Conservation (phyloP, 2,113 vertebrate species). For the Rhabdornis inornatus region DNA sequence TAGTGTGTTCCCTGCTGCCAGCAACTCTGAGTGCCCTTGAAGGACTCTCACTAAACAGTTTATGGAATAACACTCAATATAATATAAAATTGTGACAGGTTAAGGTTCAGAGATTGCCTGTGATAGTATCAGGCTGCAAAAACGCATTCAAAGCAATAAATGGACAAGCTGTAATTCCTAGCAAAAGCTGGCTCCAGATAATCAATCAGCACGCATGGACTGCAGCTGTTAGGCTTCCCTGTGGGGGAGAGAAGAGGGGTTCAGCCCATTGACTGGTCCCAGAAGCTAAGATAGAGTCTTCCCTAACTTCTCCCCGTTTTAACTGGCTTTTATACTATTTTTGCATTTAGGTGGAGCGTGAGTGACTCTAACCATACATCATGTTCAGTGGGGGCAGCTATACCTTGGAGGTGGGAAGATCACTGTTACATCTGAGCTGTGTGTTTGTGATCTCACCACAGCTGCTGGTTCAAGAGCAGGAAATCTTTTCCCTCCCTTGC, state of each 20-base stretch:
- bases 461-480: not conserved
- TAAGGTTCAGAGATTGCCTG: not conserved
- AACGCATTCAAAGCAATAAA: not conserved
- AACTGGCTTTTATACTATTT: not conserved
- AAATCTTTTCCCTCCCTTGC: not conserved
- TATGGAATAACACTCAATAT: not conserved
- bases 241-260: not conserved
- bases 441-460: not conserved
- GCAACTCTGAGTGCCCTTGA: not conserved
- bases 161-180: not conserved
- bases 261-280: too few relatives aligned
- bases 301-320: not conserved
- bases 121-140: not conserved
- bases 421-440: too few relatives aligned
- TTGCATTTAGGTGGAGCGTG: not conserved
- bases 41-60: not conserved
- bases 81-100: not conserved
- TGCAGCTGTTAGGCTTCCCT: fast-evolving
- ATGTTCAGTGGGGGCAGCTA: not conserved
- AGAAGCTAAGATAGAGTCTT: not conserved
- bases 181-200: not conserved
- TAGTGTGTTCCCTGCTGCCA: not conserved
- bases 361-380: too few relatives aligned
- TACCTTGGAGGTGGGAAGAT: too few relatives aligned
- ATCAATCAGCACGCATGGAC: fast-evolving